phyloP scores from a whole-genome alignment of 2,888 invertebrate genomes.

The Scrobipalpa costella region DNA sequence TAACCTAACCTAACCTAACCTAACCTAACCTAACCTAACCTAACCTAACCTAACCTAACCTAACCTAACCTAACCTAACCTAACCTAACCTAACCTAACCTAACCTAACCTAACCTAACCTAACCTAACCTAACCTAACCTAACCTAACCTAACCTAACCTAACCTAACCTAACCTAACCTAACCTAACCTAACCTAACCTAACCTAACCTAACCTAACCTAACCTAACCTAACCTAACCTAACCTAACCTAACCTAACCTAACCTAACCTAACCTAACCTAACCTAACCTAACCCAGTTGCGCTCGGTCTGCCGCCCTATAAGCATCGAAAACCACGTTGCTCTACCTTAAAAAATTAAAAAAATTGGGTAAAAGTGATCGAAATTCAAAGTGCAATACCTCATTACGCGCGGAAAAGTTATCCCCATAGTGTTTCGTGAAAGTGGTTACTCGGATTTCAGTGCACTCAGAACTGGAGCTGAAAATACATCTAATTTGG shows the following conservation, averaged over 20 bases:
- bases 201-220: constrained; percentile 26
- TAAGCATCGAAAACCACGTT: too few species aligned
- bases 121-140: constrained; percentile 33
- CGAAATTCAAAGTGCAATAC: too few species aligned
- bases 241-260: constrained; percentile 25
- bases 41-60: constrained; percentile 34
- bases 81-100: constrained; percentile 35
- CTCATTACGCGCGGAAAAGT: too few species aligned
- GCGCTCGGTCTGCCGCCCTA: too few species aligned
- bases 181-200: constrained; percentile 25
- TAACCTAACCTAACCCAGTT: constrained; percentile 30
- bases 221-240: constrained; percentile 29
- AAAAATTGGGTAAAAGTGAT: too few species aligned
- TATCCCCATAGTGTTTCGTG: too few species aligned
- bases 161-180: constrained; percentile 24
- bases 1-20: constrained; percentile 37
- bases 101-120: constrained; percentile 33
- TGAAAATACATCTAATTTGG: too few species aligned
- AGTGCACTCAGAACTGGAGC: too few species aligned
- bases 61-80: constrained; percentile 36
- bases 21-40: constrained; percentile 37
- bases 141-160: constrained; percentile 32
- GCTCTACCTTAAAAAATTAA: too few species aligned
- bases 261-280: constrained; percentile 30
- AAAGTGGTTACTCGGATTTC: too few species aligned